Evolutionary conservation across 2,113 vertebrate genomes (phyloP).

Genomic region (Isichthys henryi): DNA sequence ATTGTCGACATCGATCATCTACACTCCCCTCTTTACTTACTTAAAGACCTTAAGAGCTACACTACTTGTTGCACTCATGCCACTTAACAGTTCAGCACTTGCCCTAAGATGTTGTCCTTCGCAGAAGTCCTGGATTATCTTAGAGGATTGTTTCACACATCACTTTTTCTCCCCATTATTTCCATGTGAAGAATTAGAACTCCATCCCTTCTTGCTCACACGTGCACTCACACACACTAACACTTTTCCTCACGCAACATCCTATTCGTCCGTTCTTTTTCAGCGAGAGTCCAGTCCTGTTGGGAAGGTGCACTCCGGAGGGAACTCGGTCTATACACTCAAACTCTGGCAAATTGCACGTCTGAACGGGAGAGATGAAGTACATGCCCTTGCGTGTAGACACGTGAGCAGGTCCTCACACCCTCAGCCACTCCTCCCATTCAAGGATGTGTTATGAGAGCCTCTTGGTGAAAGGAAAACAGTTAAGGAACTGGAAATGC

Average conservation of each 20-base stretch:
- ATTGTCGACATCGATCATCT: background rate
- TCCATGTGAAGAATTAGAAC: background rate
- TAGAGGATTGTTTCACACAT: background rate
- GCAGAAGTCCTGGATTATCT: background rate
- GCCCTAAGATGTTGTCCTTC: background rate
- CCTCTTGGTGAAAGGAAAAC: background rate
- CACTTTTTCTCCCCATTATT: background rate
- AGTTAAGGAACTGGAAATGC: background rate
- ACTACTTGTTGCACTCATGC: background rate
- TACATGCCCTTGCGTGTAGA: background rate
- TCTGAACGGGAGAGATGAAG: background rate
- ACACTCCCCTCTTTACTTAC: background rate
- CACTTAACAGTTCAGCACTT: background rate
- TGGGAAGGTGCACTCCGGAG: background rate
- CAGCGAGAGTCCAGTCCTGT: background rate
- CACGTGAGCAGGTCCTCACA: background rate
- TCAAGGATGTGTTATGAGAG: background rate
- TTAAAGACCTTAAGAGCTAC: background rate
- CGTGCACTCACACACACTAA: background rate
- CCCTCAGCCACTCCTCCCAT: background rate
- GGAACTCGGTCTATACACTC: background rate
- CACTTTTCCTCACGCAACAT: background rate
- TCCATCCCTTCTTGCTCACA: background rate
- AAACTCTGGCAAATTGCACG: background rate
- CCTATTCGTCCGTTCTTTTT: background rate